Percentiles rank a stretch among this genome's conserved stretches.
Evolutionary conservation across 2,113 vertebrate genomes (phyloP).

Genomic region (Vimba vimba): DNA sequence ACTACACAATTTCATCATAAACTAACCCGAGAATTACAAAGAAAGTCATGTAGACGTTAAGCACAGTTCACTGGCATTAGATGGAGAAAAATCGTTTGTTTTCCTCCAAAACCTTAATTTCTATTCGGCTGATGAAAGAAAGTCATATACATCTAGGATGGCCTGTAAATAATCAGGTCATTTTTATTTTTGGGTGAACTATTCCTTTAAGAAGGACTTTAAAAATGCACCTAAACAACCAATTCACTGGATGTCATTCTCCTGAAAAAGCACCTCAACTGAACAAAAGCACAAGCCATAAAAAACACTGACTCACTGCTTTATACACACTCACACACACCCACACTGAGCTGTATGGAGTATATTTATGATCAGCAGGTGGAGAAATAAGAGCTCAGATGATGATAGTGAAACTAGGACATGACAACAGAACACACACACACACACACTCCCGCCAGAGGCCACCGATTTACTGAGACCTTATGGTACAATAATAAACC

Average conservation of each 20-base stretch:
- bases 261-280: not conserved
- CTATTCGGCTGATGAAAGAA: no score
- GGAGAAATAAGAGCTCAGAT: not conserved
- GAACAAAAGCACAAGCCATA: slow-evolving; percentile 2
- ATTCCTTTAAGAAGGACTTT: no score
- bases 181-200: no score
- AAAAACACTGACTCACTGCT: slow-evolving; percentile 4
- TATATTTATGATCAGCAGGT: slow-evolving; percentile 46
- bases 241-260: not conserved
- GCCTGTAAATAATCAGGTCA: no score
- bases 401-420: slow-evolving; percentile 25
- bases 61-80: no score
- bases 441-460: not conserved
- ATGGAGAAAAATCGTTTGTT: no score
- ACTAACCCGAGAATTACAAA: not conserved
- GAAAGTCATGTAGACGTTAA: not conserved
- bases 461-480: not conserved
- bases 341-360: not conserved
- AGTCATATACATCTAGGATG: no score
- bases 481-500: not conserved
- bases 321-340: not conserved
- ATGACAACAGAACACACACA: not conserved
- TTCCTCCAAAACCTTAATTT: no score
- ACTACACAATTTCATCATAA: not conserved
- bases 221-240: not conserved